phyloP scores from a whole-genome alignment of 2,797 vertebrate genomes.

The Anabas testudineus region DNA sequence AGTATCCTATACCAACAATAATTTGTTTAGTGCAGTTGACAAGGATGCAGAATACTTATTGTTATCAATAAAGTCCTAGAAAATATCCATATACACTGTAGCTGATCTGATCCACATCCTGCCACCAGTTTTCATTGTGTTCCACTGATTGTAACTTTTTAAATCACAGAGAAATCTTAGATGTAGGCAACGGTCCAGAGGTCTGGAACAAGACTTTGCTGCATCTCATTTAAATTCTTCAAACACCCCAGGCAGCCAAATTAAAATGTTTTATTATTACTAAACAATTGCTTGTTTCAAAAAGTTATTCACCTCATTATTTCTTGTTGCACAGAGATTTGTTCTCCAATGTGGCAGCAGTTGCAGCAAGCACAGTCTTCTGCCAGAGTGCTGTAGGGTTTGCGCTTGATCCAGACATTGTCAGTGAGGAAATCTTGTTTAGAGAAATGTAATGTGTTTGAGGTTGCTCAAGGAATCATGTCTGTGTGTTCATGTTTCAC shows the following conservation, averaged over 20 bases:
- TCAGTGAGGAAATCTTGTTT: conserved; percentile 20
- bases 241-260: conserved; percentile 9
- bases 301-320: conserved; percentile 32
- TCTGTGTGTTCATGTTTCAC: conserved; percentile 7
- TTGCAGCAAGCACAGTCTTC: conserved; percentile 19
- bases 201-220: conserved; percentile 23
- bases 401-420: conserved; percentile 28
- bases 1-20: too few relatives aligned
- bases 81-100: too few relatives aligned
- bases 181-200: conserved; percentile 8
- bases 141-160: background rate
- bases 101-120: too few relatives aligned
- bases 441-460: conserved; percentile 24
- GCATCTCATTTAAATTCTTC: conserved; percentile 17
- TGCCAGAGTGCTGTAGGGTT: conserved; percentile 24
- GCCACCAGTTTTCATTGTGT: background rate
- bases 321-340: conserved; percentile 37
- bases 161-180: too few relatives aligned
- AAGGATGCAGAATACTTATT: too few relatives aligned
- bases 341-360: conserved; percentile 5
- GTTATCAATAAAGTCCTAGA: too few relatives aligned
- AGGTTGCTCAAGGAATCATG: conserved; percentile 4
- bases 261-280: conserved; percentile 7
- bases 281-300: conserved; percentile 17
- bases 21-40: too few relatives aligned